Evolutionary conservation across 2,797 vertebrate genomes (phyloP).

Genomic region (Loriculus beryllinus): DNA sequence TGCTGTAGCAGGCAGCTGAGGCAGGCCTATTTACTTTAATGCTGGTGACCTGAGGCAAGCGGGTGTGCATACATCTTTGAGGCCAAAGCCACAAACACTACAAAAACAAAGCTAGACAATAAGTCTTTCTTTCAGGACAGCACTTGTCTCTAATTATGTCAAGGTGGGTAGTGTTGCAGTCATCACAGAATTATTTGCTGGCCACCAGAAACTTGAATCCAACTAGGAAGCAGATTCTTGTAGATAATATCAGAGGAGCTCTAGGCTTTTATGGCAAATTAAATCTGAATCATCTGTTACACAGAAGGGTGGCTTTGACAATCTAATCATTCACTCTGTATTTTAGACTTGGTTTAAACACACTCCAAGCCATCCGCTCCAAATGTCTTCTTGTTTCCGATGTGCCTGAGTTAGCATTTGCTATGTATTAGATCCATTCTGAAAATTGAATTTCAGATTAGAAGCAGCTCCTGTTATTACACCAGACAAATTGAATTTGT

Average conservation of each 20-base stretch:
- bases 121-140: slow-evolving; percentile 54
- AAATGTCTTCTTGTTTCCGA: slow-evolving; percentile 29
- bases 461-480: slow-evolving; percentile 50
- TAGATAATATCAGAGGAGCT: slow-evolving; percentile 24
- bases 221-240: slow-evolving; percentile 12
- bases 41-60: slow-evolving; percentile 45
- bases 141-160: slow-evolving; percentile 47
- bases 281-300: slow-evolving; percentile 46
- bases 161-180: slow-evolving; percentile 30
- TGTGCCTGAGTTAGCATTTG: slow-evolving; percentile 38
- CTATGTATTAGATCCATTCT: slow-evolving; percentile 34
- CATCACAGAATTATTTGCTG: slow-evolving; percentile 32
- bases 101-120: slow-evolving; percentile 42
- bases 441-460: slow-evolving; percentile 63
- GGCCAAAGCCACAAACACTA: slow-evolving; percentile 47
- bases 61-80: neutral
- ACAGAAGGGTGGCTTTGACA: slow-evolving; percentile 46
- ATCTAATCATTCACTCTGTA: slow-evolving; percentile 18
- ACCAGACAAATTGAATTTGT: slow-evolving; percentile 60
- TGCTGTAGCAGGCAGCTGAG: neutral
- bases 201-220: slow-evolving; percentile 24
- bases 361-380: neutral
- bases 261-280: slow-evolving; percentile 24
- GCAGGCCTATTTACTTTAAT: slow-evolving; percentile 41
- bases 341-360: slow-evolving; percentile 8